Evolutionary conservation across 2,888 invertebrate genomes (phyloP).

Genomic region (Cenopis cana): DNA sequence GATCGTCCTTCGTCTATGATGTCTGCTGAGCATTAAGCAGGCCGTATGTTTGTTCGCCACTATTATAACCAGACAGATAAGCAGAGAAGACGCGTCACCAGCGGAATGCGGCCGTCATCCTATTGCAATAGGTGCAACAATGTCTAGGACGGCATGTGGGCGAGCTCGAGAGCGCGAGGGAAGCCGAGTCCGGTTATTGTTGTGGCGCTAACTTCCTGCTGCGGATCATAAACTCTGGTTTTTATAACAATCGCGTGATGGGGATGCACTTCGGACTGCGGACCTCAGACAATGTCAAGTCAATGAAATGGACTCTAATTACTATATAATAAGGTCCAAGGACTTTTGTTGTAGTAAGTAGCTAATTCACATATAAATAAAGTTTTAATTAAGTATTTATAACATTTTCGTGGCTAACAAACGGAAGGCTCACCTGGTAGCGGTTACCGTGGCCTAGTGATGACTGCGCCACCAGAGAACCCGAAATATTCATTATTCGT

Average conservation of each 20-base stretch:
- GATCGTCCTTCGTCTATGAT: no score
- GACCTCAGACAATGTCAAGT: not conserved
- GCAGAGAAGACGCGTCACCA: no score
- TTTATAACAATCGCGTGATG: not conserved
- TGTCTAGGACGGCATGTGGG: not conserved
- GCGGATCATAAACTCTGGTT: not conserved
- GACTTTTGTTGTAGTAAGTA: not conserved
- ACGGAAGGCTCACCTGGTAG: no score
- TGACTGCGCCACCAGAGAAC: no score
- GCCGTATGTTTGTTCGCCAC: no score
- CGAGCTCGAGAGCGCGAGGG: not conserved
- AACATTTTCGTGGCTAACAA: no score
- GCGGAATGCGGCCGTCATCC: not conserved
- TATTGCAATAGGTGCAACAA: not conserved
- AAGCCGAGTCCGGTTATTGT: not conserved
- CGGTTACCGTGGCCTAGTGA: no score
- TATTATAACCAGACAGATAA: no score
- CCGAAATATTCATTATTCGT: no score
- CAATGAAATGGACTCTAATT: not conserved
- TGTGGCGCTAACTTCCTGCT: not conserved
- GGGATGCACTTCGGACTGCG: not conserved
- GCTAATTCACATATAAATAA: not conserved
- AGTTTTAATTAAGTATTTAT: not conserved
- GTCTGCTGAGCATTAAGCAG: no score
- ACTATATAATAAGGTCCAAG: not conserved